Evolutionary conservation across 1,140 invertebrate genomes (phyloP).

Genomic region (Pachypeltis micranthus): DNA sequence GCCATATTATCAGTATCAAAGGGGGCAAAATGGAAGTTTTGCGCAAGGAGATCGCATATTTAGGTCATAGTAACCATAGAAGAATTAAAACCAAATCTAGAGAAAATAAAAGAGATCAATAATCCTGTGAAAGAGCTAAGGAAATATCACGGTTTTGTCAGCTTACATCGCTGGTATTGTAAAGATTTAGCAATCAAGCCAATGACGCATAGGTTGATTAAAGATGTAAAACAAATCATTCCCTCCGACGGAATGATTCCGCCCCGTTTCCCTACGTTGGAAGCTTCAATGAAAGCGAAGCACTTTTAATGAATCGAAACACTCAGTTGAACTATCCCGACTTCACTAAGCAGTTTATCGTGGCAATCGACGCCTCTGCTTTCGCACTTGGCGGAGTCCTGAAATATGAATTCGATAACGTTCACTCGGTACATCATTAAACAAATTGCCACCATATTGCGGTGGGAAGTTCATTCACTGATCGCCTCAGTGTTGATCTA

Average conservation of each 20-base stretch:
- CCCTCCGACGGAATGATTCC: no score
- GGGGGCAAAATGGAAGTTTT: conserved; percentile 28
- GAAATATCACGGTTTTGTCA: conserved; percentile 25
- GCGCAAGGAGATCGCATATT: conserved; percentile 27
- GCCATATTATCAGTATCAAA: conserved; percentile 25
- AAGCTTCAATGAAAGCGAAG: no score
- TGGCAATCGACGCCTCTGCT: no score
- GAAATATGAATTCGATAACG: no score
- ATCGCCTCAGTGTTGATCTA: neutral
- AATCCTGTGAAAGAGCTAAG: conserved; percentile 26
- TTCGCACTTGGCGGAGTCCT: no score
- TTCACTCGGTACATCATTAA: no score
- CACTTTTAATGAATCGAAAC: no score
- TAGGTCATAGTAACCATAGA: conserved; percentile 30
- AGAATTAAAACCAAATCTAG: conserved; percentile 30
- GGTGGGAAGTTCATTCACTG: neutral
- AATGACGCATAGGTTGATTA: conserved; percentile 27
- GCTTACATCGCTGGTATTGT: conserved; percentile 27
- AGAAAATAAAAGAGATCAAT: conserved; percentile 28
- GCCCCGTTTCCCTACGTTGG: no score
- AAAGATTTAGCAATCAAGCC: conserved; percentile 29
- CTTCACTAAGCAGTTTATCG: no score
- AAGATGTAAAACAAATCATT: conserved; percentile 21
- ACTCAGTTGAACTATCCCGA: no score
- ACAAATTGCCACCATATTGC: neutral